These are phyloP conservation scores for Malaclemys terrapin DNA, from an alignment of 2,113 vertebrate species.

Conservation along the genomic window DNA sequence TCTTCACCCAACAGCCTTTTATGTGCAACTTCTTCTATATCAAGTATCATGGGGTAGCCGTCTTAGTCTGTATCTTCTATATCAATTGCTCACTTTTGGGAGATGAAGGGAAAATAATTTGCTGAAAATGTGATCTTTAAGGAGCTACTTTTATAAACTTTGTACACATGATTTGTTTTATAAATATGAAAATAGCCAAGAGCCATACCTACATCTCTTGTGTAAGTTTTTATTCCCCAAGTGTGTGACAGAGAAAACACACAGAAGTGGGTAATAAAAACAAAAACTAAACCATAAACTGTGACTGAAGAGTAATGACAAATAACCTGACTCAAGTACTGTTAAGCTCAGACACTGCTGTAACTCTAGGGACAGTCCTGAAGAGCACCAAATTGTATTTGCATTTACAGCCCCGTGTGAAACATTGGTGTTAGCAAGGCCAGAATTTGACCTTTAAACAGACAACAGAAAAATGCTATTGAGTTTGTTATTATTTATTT, in stretches of 20 bases:
- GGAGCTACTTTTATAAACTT: background rate
- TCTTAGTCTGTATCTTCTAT: accelerated
- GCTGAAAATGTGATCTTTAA: background rate
- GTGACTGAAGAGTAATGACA: background rate
- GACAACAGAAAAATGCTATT: background rate
- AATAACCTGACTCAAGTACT: background rate
- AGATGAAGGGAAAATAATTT: background rate
- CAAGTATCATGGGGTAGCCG: background rate
- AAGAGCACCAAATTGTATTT: background rate
- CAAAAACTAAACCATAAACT: background rate
- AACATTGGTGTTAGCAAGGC: background rate
- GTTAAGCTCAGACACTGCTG: background rate
- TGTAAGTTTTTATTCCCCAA: background rate
- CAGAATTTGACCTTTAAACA: background rate
- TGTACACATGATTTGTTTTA: background rate
- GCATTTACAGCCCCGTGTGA: background rate
- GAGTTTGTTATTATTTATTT: background rate
- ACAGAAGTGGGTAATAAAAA: background rate
- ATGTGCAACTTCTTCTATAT: accelerated
- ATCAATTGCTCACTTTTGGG: background rate
- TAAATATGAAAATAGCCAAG: background rate
- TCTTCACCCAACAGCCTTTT: background rate
- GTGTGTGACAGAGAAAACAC: background rate
- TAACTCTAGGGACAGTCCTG: background rate
- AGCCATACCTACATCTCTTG: background rate